Evolutionary conservation across 1,140 invertebrate species (phyloP), one percentile per base, ranked within the genome.

Genomic region (Zaprionus lachaisei): DNA sequence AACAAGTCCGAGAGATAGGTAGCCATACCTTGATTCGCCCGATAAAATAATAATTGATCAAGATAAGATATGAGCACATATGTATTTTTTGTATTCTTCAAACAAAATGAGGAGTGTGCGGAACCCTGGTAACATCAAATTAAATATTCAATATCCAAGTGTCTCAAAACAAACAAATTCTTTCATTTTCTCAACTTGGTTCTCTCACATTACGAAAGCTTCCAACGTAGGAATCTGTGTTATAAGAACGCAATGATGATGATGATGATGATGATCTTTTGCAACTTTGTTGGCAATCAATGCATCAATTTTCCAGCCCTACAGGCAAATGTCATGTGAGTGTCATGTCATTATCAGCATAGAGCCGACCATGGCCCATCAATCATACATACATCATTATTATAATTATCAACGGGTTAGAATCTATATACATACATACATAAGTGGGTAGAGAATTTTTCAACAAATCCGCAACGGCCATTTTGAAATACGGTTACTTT

Each of bases 311-410:
- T 68, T 62, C 60, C 68, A 72, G 63, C 37, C 28, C 47, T 64
- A 66, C 17, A 47, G 28, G 2, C 61, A 65, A 65, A 65, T 76
- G 73, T 76, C 73, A 76, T 72, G 73, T 55, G 81, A 72, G 58
- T 58, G 55, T 68, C 64, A 63, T 63, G 65, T 51, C 47, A 22
- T 72, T 78, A 84, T 84, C 79, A 85, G 78, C 61, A 64, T 72
- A 62, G 47, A 65, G 62, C 31, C 37, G 78, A 37, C 24, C 24
- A 26, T 47, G 47, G 66, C 14, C 49, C 73, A 76, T 76, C 73
- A 76, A 76, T 72, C 63, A 72, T 41, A 47, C 44, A 34, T 38
- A 60, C 44, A 37, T 34, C 15, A 56, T 1, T 20, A 20, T 20
- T 51, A 41, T 71, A 63, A 71, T 75, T 67, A 64, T 41, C 58